Evolutionary conservation across 2,888 invertebrate species (phyloP).

Genomic region (Brenthis daphne): DNA sequence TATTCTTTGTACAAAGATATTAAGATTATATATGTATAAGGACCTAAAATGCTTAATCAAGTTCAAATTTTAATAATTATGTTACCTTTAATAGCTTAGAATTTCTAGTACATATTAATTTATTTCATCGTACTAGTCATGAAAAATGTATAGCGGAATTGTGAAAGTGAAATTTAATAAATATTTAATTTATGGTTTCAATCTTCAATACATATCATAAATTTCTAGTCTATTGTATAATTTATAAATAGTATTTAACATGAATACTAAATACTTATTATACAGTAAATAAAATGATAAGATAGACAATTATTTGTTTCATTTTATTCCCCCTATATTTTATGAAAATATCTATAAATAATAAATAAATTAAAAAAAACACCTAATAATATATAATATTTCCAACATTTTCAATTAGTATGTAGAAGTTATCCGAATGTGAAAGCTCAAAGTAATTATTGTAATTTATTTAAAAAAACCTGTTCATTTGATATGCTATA

Average conservation of each 20-base stretch:
- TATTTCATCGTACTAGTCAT: neutral
- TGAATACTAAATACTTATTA: slow-evolving; percentile 21
- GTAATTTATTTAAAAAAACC: too few species aligned
- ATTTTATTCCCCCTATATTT: neutral
- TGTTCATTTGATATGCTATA: too few species aligned
- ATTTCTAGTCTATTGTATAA: slow-evolving; percentile 33
- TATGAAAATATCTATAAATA: too few species aligned
- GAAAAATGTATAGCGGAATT: slow-evolving; percentile 10
- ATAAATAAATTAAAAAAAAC: too few species aligned
- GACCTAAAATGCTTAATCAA: neutral
- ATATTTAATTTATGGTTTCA: slow-evolving; percentile 27
- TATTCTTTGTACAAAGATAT: slow-evolving; percentile 5
- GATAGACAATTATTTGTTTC: neutral
- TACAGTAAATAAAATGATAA: slow-evolving; percentile 22
- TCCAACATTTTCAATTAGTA: too few species aligned
- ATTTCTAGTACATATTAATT: slow-evolving; percentile 9
- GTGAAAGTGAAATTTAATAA: neutral
- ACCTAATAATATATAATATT: too few species aligned
- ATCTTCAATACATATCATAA: slow-evolving; percentile 43
- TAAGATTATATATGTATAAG: neutral
- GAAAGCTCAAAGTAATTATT: too few species aligned
- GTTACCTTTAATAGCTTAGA: neutral
- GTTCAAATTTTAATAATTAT: slow-evolving; percentile 3
- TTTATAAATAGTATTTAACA: slow-evolving; percentile 28
- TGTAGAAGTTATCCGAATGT: too few species aligned